These are phyloP conservation scores for Percopsis omiscomaycus DNA, from an alignment of 2,797 vertebrate genomes.

Conservation along the genomic window DNA sequence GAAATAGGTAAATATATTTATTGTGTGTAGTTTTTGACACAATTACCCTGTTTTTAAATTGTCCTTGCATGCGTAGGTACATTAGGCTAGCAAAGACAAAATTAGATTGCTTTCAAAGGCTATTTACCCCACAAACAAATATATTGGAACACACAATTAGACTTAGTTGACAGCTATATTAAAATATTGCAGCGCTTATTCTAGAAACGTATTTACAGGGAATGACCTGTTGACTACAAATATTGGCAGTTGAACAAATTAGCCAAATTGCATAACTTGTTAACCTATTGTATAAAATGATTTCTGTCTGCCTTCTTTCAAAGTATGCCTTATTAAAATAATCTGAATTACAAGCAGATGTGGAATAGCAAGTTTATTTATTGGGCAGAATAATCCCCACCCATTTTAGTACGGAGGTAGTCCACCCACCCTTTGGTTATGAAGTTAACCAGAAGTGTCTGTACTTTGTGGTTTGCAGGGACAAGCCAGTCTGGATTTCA, in stretches of 20 bases:
- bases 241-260: constrained; percentile 27
- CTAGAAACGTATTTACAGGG: constrained; percentile 21
- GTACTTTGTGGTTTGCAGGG: constrained; percentile 57
- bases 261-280: constrained; percentile 20
- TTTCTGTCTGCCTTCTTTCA: constrained; percentile 25
- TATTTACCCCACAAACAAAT: constrained; percentile 5
- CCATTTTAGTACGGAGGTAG: constrained; percentile 29
- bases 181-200: constrained; percentile 25
- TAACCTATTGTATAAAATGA: constrained; percentile 3
- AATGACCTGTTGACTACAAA: constrained; percentile 1
- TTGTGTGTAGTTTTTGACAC: background rate
- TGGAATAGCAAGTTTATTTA: constrained; percentile 36
- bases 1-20: background rate
- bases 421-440: constrained; percentile 15
- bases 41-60: no score
- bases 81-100: no score
- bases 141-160: background rate
- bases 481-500: constrained; percentile 52
- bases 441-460: constrained; percentile 39
- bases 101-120: no score
- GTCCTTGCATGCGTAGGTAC: no score
- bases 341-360: constrained; percentile 49
- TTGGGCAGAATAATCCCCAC: constrained; percentile 13
- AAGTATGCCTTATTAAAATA: constrained; percentile 24
- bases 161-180: constrained; percentile 13